These are phyloP conservation scores for Protobothrops flavoviridis DNA, from an alignment of 2,113 vertebrate species.

Conservation along the genomic window DNA sequence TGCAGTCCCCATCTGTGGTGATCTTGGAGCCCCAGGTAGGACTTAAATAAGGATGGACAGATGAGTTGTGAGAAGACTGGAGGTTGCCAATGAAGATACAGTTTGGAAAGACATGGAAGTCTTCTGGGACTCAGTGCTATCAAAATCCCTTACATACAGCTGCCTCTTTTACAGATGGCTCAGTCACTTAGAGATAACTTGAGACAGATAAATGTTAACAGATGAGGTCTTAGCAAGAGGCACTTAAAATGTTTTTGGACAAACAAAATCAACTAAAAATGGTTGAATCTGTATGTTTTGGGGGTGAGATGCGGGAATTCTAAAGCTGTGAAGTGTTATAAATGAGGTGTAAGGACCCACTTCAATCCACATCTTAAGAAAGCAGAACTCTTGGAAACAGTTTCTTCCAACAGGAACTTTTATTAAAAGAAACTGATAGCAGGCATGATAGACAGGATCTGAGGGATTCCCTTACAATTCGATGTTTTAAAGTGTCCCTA, in stretches of 20 bases:
- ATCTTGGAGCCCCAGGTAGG: too few relatives aligned
- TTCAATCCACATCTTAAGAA: too few relatives aligned
- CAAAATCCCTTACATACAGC: background rate
- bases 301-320: background rate
- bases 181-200: background rate
- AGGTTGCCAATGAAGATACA: too few relatives aligned
- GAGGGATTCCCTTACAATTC: too few relatives aligned
- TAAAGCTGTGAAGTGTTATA: background rate
- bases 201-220: constrained; percentile 15
- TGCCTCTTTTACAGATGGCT: background rate
- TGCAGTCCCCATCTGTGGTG: too few relatives aligned
- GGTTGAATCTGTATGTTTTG: background rate
- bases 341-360: background rate
- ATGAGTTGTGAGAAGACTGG: too few relatives aligned
- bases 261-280: constrained; percentile 1
- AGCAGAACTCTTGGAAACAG: too few relatives aligned
- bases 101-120: background rate
- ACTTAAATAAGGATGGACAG: too few relatives aligned
- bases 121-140: background rate
- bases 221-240: constrained; percentile 11
- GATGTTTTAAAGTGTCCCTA: too few relatives aligned
- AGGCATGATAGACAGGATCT: too few relatives aligned
- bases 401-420: too few relatives aligned
- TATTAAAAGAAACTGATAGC: too few relatives aligned
- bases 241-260: constrained; percentile 1